These are phyloP conservation scores for Dioctria rufipes DNA, from an alignment of 2,888 invertebrate genomes.

Conservation along the genomic window DNA sequence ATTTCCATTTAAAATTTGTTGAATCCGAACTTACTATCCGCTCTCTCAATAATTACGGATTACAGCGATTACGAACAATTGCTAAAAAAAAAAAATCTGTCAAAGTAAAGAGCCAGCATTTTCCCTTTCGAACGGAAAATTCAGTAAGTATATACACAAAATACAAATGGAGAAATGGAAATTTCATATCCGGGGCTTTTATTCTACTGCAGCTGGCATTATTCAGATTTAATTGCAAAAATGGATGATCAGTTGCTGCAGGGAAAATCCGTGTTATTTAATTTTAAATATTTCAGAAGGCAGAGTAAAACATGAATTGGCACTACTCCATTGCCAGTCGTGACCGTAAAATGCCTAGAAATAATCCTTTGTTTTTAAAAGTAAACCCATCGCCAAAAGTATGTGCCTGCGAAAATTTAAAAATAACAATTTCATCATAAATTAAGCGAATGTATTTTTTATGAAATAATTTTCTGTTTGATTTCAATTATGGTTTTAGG, in stretches of 20 bases:
- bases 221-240: constrained; percentile 34
- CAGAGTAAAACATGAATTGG: constrained; percentile 7
- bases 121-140: background rate
- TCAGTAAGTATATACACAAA: background rate
- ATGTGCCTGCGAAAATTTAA: constrained; percentile 11
- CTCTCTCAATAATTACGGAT: background rate
- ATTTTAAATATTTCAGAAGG: constrained; percentile 24
- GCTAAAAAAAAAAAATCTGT: background rate
- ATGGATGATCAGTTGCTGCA: constrained; percentile 18
- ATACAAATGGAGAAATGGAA: background rate
- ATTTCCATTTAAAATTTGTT: constrained; percentile 35
- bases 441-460: constrained; percentile 36
- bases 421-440: constrained; percentile 1
- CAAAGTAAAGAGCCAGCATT: background rate
- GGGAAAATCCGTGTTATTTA: background rate
- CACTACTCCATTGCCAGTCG: background rate
- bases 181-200: background rate
- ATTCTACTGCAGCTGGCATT: background rate
- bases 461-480: background rate
- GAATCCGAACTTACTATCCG: background rate
- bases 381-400: constrained; percentile 11
- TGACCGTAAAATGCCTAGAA: background rate
- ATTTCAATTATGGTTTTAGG: background rate
- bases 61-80: background rate
- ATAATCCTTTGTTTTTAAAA: background rate